Evolutionary conservation across 2,797 vertebrate genomes (phyloP).

Genomic region (Malacoctenus gilli): DNA sequence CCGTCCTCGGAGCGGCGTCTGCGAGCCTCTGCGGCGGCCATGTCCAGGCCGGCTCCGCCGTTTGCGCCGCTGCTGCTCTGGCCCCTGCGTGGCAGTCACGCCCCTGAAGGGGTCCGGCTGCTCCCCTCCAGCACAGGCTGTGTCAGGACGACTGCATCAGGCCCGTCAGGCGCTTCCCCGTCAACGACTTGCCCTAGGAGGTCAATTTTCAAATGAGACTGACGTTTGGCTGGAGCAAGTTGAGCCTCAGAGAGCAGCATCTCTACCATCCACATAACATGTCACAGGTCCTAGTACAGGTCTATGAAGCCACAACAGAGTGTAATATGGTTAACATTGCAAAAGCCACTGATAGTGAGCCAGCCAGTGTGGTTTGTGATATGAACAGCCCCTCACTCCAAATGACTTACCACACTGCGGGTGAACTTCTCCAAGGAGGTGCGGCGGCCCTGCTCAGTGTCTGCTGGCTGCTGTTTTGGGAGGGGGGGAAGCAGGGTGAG

Average conservation of each 20-base stretch:
- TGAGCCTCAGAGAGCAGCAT: too few species aligned
- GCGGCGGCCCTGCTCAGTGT: constrained; percentile 96
- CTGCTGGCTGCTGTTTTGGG: constrained; percentile 85
- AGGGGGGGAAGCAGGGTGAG: constrained; percentile 70
- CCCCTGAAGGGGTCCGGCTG: constrained; percentile 36
- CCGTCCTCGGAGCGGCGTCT: constrained; percentile 45
- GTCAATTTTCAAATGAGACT: constrained; percentile 38
- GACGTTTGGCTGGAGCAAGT: background rate
- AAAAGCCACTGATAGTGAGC: constrained; percentile 72
- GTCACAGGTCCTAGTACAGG: constrained; percentile 30
- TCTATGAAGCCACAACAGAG: constrained; percentile 43
- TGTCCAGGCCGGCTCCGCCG: constrained; percentile 42
- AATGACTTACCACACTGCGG: constrained; percentile 94
- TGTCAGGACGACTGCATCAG: constrained; percentile 98
- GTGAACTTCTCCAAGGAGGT: constrained; percentile 99
- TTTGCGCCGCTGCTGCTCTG: constrained; percentile 21
- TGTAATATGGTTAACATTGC: constrained; percentile 63
- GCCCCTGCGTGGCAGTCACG: constrained; percentile 27
- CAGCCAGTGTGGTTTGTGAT: constrained; percentile 75
- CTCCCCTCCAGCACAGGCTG: constrained; percentile 52
- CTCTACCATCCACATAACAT: too few species aligned
- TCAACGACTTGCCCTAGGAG: constrained; percentile 92
- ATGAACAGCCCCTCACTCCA: constrained; percentile 66
- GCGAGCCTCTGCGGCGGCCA: constrained; percentile 47
- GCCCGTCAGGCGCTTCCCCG: constrained; percentile 94